Evolutionary conservation across 2,888 invertebrate species (phyloP), one percentile per base, ranked within the genome.

Genomic region (Myopa tessellatipennis): DNA sequence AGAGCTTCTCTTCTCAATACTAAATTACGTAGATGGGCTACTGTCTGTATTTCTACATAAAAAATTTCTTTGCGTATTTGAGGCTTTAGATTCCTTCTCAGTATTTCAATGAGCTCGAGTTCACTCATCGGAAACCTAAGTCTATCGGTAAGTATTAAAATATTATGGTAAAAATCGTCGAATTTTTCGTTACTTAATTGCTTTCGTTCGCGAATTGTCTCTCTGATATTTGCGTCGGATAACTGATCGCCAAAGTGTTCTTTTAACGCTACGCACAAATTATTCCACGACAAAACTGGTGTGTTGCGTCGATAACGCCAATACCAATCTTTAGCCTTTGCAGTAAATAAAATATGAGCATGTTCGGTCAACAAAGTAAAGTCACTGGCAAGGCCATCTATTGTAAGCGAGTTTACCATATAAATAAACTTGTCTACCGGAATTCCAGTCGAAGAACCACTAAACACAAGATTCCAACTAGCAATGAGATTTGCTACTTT

Each of bases 271-370:
- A 12, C n/a, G 7, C 71, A 77, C 14, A 77, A 18, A 6, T 6
- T n/a, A 55, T 65, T 16, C 77, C 77, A 77, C 55, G 63, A 45
- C 16, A 72, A 7, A 16, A 10, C 40, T 65, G 36, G 45, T 5
- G 50, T 14, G 0, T 34, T 26, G 1, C 61, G 61, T 50, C 71
- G 63, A 52, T 71, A 77, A 18, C 72, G 61, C 77, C 67, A 77
- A 52, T 52, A 72, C 71, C 71, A 77, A 18, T 77, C 70, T 63
- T 69, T 69, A 18, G 76, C 76, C 34, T 77, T 77, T 7, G 65
- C 55, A 8, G 14, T 38, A 50, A 77, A 77, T 18, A 77, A 40
- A 4, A 63, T 36, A 65, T 63, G 70, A n/a, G n/a, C n/a, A n/a
- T n/a, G n/a, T n/a, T n/a, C n/a, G n/a, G n/a, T n/a, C n/a, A n/a